These are phyloP conservation scores for Strix uralensis DNA, from an alignment of 2,113 vertebrate species.

Conservation along the genomic window DNA sequence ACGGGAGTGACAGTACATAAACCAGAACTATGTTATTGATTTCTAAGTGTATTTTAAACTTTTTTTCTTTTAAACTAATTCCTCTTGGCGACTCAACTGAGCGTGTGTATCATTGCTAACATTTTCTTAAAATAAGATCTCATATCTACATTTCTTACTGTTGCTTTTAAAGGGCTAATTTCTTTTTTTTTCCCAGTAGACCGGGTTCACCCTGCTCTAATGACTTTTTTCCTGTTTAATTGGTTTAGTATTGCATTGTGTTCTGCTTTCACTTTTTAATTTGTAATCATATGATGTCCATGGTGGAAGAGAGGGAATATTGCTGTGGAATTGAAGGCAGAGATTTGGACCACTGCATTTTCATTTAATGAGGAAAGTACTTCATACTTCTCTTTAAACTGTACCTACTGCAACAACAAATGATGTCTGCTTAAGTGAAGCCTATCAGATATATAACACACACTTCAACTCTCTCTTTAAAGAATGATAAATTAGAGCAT, in stretches of 20 bases:
- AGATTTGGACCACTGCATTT: not conserved
- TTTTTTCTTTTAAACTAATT: slow-evolving; percentile 1
- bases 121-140: slow-evolving; percentile 14
- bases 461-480: not conserved
- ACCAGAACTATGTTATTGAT: not conserved
- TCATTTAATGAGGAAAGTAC: not conserved
- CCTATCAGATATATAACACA: not conserved
- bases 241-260: not conserved
- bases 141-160: not conserved
- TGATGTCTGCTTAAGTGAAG: not conserved
- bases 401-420: not conserved
- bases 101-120: not conserved
- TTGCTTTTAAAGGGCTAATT: slow-evolving; percentile 8
- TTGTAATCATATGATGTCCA: not conserved
- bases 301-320: not conserved
- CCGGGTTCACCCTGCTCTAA: not conserved
- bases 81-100: not conserved
- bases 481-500: not conserved
- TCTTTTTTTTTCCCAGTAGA: not conserved
- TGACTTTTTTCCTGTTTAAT: slow-evolving; percentile 15
- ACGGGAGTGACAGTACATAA: not conserved
- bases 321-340: not conserved
- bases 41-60: not conserved
- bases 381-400: not conserved
- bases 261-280: slow-evolving; percentile 20